A percentile compares a stretch with the other conserved stretches of the same genome.
Evolutionary conservation across 2,113 vertebrate genomes (phyloP).

Genomic region (Oplegnathus fasciatus): DNA sequence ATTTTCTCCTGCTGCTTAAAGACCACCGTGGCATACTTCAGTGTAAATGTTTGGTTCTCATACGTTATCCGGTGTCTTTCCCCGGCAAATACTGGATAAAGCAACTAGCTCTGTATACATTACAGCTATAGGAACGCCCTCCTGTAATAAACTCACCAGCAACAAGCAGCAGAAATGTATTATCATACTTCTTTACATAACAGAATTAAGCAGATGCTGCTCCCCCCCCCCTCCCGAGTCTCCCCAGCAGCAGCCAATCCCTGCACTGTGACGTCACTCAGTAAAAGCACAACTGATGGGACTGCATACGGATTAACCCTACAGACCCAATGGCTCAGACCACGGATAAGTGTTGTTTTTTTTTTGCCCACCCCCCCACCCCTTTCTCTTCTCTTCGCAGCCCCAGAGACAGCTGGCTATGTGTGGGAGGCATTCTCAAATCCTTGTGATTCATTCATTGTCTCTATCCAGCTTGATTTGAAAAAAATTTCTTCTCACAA

Average conservation of each 20-base stretch:
- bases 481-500: slow-evolving; percentile 60
- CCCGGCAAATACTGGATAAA: slow-evolving; percentile 27
- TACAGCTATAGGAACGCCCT: slow-evolving; percentile 39
- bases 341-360: slow-evolving; percentile 81
- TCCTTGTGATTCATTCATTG: slow-evolving; percentile 80
- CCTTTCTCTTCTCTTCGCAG: slow-evolving; percentile 37
- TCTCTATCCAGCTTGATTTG: slow-evolving; percentile 81
- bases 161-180: slow-evolving; percentile 70
- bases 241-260: slow-evolving; percentile 72
- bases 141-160: slow-evolving; percentile 60
- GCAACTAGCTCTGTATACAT: slow-evolving; percentile 26
- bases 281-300: slow-evolving; percentile 85
- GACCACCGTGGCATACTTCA: slow-evolving; percentile 1
- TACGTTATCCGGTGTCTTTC: slow-evolving; percentile 27
- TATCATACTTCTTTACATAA: slow-evolving; percentile 84
- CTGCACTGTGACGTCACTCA: slow-evolving; percentile 77
- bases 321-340: slow-evolving; percentile 80
- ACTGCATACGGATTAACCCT: slow-evolving; percentile 83
- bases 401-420: slow-evolving; percentile 80
- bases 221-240: slow-evolving; percentile 55
- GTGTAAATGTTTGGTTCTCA: background rate
- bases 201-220: slow-evolving; percentile 79
- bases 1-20: slow-evolving; percentile 30
- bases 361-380: background rate
- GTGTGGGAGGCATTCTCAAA: slow-evolving; percentile 81